Conservation (phyloP, 2,113 vertebrate species). For the Globicephala melas region DNA sequence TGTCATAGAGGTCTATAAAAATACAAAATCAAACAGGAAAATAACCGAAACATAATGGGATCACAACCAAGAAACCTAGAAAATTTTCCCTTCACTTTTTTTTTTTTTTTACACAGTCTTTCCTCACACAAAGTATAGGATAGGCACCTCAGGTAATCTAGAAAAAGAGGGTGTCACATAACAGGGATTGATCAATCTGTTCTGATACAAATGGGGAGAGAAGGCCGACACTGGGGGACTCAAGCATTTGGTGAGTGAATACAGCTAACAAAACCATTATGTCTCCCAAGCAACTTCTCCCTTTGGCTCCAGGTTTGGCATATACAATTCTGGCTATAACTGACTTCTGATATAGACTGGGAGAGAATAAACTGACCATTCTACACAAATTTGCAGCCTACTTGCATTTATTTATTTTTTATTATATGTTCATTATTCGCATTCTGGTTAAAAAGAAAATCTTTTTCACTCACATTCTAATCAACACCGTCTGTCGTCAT, state of each 20-base stretch:
- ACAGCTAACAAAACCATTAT: neutral
- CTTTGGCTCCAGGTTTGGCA: neutral
- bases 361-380: neutral
- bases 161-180: accelerated
- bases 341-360: neutral
- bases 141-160: neutral
- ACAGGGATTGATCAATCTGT: neutral
- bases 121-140: neutral
- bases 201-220: neutral
- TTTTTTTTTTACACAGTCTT: neutral
- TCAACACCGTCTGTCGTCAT: neutral
- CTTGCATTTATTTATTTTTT: neutral
- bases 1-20: neutral
- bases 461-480: neutral
- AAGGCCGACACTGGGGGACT: accelerated
- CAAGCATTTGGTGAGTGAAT: neutral
- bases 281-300: neutral
- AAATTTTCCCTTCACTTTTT: neutral
- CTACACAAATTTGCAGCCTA: neutral
- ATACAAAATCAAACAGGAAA: neutral
- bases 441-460: neutral
- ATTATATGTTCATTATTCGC: neutral
- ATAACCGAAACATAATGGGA: neutral
- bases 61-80: neutral
- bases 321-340: neutral